These are phyloP conservation scores for Orchesellides sinensis DNA, from an alignment of 2,888 invertebrate species.

Conservation along the genomic window DNA sequence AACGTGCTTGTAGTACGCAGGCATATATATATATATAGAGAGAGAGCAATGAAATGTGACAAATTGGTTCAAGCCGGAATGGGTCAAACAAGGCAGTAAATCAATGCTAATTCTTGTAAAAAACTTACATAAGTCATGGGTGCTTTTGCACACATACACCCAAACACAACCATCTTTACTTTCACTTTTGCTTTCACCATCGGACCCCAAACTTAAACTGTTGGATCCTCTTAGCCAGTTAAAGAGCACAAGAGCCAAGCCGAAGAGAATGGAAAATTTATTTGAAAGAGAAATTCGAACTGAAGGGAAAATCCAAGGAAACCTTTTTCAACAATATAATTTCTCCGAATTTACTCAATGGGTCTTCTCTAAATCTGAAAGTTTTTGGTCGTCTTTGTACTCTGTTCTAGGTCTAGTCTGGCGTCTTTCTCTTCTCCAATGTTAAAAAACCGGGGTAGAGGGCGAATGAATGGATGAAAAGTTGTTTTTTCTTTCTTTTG, in stretches of 20 bases:
- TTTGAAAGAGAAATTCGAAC: background rate
- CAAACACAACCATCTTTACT: no score
- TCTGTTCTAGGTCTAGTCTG: background rate
- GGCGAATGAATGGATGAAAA: background rate
- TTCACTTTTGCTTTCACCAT: no score
- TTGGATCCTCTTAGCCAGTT: no score
- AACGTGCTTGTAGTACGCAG: no score
- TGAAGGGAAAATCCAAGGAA: conserved; percentile 1
- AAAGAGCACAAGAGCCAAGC: no score
- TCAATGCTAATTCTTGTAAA: conserved; percentile 56
- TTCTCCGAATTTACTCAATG: no score
- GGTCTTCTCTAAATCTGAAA: no score
- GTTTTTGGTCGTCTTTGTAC: no score
- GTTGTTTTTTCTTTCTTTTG: background rate
- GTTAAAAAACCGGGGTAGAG: background rate
- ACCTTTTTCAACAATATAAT: no score
- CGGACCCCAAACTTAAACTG: no score
- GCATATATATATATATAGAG: background rate
- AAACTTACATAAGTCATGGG: conserved; percentile 35
- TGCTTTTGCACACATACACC: no score
- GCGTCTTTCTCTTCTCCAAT: background rate
- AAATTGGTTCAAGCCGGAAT: conserved; percentile 41
- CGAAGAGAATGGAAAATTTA: background rate
- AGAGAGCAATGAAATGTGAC: conserved; percentile 24
- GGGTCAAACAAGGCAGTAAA: conserved; percentile 56